Base-by-base conservation (phyloP, 2,797 vertebrate genomes). In the Linurgus olivaceus region DNA sequence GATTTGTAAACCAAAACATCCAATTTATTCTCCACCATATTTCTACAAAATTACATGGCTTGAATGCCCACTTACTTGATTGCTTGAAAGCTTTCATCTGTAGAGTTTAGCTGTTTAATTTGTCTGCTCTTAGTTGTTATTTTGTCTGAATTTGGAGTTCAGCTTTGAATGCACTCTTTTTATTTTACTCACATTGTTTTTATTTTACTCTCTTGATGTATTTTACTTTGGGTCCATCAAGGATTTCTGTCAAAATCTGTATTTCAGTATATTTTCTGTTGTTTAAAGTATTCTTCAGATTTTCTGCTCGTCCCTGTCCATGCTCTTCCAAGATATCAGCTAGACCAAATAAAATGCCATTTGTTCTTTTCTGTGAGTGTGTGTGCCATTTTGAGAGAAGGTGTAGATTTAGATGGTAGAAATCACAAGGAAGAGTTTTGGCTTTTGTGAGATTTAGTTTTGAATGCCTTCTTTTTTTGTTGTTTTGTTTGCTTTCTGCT, bases 81-180 rank as follows among this genome's bases (percentile, higher is more conserved):
- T 93, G 52, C 61, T 78, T 94, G 65, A 88, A 96, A 96, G 88
- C 79, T 83, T 90, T 86, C 21, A 54, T 90, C 55, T 75, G 15
- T 72, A 40, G 70, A 65, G 47, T 90, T 80, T 70, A 84, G 44
- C 31, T 51, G 10, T 84, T 94, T 68, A 68, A 78, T 93, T 94
- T 92, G 18, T 2, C 0, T 81, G 51, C 26, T 81, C n/a, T 50
- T 83, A 7, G 21, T 35, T 93, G 78, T 72, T 93, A 48, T 10
- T 95, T 78, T 94, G 7, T 72, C 19, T 65, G 42, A 80, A 80
- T 95, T 70, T 92, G 37, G 33, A 92, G 45, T 81, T 92, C 33
- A 84, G 44, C 45, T 86, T 93, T 90, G 68, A 93, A 29, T 86
- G n/a, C 13, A 55, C 40, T 78, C 13, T 15, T 76, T 75, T 61